These are phyloP conservation scores for Rhadina sibilatrix DNA, from an alignment of 2,113 vertebrate genomes.

Conservation along the genomic window DNA sequence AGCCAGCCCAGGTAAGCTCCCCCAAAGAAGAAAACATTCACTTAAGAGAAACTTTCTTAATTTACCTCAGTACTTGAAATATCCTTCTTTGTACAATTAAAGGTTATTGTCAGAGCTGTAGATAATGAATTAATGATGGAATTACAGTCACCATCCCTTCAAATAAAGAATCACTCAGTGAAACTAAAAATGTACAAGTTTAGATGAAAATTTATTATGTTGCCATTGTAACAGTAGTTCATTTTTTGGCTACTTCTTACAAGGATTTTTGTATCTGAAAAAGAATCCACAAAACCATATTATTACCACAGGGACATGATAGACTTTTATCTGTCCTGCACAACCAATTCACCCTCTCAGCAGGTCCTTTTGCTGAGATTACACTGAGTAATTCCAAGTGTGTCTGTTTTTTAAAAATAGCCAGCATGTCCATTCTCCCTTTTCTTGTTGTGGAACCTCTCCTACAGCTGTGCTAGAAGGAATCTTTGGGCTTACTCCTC, in stretches of 20 bases:
- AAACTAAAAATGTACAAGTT: not conserved
- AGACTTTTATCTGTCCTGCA: not conserved
- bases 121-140: not conserved
- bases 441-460: not conserved
- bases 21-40: rapidly evolving
- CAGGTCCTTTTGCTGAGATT: not conserved
- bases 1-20: not conserved
- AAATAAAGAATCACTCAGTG: not conserved
- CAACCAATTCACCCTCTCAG: not conserved
- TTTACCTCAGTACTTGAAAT: not conserved
- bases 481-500: not conserved
- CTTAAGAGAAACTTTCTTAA: not conserved
- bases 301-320: not conserved
- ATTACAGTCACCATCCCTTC: not conserved
- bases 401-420: not conserved
- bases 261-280: not conserved
- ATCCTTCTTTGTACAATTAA: not conserved
- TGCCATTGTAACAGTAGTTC: not conserved
- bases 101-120: not conserved
- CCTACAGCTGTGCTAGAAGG: not conserved
- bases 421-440: not conserved
- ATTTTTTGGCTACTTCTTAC: not conserved
- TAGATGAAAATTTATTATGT: not conserved
- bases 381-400: not conserved
- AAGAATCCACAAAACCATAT: not conserved